Evolutionary conservation across 1,140 invertebrate genomes (phyloP).

Genomic region (Hycleus phaleratus): DNA sequence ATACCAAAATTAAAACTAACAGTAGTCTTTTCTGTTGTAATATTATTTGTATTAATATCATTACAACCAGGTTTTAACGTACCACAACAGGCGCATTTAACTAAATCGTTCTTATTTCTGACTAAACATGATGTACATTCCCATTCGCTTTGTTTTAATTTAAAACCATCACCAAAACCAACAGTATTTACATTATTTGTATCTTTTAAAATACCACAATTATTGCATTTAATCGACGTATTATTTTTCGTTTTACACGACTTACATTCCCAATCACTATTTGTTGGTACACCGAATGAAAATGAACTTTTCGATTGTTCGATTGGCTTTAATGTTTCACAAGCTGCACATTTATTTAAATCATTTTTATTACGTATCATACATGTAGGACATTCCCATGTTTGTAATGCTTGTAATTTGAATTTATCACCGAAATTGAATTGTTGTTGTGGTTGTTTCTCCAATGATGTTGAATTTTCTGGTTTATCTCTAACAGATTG

Average conservation of each 20-base stretch:
- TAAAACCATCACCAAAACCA: slow-evolving; percentile 26
- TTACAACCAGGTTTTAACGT: slow-evolving; percentile 35
- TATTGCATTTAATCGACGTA: slow-evolving; percentile 37
- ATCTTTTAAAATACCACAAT: slow-evolving; percentile 32
- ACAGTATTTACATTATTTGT: background rate
- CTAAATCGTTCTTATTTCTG: slow-evolving; percentile 44
- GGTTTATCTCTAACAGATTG: slow-evolving; percentile 33
- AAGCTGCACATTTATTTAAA: slow-evolving; percentile 53
- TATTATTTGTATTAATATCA: background rate
- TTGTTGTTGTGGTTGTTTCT: background rate
- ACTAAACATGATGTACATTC: slow-evolving; percentile 47
- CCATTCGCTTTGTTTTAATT: slow-evolving; percentile 39
- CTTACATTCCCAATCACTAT: no score
- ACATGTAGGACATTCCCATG: slow-evolving; percentile 54
- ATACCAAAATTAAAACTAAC: slow-evolving; percentile 42
- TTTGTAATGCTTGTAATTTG: slow-evolving; percentile 17
- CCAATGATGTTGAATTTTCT: background rate
- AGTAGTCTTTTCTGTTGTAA: slow-evolving; percentile 12
- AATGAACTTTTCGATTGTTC: slow-evolving; percentile 27
- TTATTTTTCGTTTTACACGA: no score
- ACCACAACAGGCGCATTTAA: slow-evolving; percentile 47
- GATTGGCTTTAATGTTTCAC: slow-evolving; percentile 39
- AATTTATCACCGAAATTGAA: slow-evolving; percentile 28
- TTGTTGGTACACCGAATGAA: background rate
- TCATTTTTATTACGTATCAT: slow-evolving; percentile 53